Base-by-base conservation (phyloP, 1,140 invertebrate species). In the Saccostrea echinata region DNA sequence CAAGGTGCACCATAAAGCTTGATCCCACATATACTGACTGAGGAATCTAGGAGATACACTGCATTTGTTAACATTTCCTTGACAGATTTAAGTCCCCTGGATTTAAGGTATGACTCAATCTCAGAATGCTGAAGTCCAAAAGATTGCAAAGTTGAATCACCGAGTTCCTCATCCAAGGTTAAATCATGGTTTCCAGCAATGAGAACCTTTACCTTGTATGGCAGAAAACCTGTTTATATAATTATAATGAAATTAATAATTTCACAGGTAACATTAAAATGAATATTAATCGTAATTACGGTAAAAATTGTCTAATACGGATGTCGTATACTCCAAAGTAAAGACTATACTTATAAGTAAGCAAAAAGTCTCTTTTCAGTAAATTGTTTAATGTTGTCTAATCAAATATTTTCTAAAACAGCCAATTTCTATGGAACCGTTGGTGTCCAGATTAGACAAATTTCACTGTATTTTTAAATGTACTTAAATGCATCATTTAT, bases 161-260 rank as follows among this genome's bases (percentile, higher is more conserved):
- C n/a, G 21, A 88, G 30, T 24, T 89, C 61, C 18, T 84, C n/a
- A 86, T 98, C 97, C 94, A 98, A 98, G 92, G 97, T 97, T 11
- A 98, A 94, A 92, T 98, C 97, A 95, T 98, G 97, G 95, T 98
- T 98, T 71, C 97, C 97, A 85, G 97, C 97, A 92, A 98, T 98
- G 0, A 98, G 97, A 89, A 98, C 96, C 95, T 98, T 98, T 92
- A 97, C 95, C 92, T 96, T 97, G 92, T 98, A 97, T 35, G 97
- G 97, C 90, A 98, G 95, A 87, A 95, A 95, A 81, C 96, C 97
- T 93, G 81, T 43, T 33, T 80, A 80, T 8, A 30, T 33, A 8
- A 80, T 8, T 30, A 80, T 80, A 80, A 4, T 8, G 35, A 11
- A 43, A 43, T 43, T 43, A 43, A 43, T 43, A 43, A 9, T 43